Base-by-base conservation (phyloP, 2,797 vertebrate genomes). In the Moxostoma hubbsi region DNA sequence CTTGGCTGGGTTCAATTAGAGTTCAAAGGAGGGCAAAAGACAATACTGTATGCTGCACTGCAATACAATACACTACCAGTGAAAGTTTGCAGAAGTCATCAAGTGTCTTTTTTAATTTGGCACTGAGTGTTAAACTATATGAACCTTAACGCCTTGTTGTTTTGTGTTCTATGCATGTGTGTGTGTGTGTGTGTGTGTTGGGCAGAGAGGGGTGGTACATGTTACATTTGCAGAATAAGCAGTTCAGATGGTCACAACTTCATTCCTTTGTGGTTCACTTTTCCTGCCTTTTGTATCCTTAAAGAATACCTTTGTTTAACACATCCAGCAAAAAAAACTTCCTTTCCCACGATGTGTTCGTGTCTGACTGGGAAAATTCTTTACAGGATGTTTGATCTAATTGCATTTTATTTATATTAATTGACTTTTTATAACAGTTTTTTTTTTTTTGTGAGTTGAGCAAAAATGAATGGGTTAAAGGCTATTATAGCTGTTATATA, bases 221-320 rank as follows among this genome's bases (percentile, higher is more conserved):
- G 77, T 71, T 15, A 63, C 83, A 76, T 89, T 79, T 89, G 92
- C 92, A 92, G 92, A 94, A 84, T 85, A 89, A 88, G 92, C 91
- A 81, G 51, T 88, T 61, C 11, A 79, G n/a, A 24, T 55, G 47
- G 73, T 77, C 83, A 71, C 80, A 79, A 79, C 79, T 73, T 76
- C 51, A 58, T 73, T 57, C 67, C 77, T 59, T 46, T 76, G 13
- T 67, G 64, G 73, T 86, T 74, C 24, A 69, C 49, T 84, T 45
- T 57, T 61, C 66, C 65, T 43, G 69, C 15, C 51, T 61, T 43
- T 57, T 65, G 36, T 74, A 68, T 77, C 73, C 73, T 69, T 61
- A 75, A 75, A 59, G 76, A 49, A 81, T 47, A 54, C 71, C 15
- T 80, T 73, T 79, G 79, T 77, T 80, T 18, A 73, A 58, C 62